Evolutionary conservation across 92 coral and sea anemone genomes (phyloP).

Genomic region (Zoanthus sansibaricus): DNA sequence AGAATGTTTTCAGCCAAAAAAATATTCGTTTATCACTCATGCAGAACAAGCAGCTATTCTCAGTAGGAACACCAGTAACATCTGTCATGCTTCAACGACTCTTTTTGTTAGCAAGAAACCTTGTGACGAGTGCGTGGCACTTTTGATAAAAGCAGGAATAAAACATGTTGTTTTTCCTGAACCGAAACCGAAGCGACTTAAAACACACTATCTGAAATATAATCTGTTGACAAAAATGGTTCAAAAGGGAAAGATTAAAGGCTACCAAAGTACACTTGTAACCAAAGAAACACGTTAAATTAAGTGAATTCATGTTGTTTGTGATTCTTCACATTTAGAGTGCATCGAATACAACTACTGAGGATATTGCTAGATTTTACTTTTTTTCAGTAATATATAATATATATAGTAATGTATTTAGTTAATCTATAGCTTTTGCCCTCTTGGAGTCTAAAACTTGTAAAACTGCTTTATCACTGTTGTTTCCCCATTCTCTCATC

Average conservation of each 20-base stretch:
- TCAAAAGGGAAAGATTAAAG: slow-evolving; percentile 50
- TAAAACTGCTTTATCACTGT: too few relatives aligned
- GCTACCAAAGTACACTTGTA: slow-evolving; percentile 50
- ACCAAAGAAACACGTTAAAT: too few relatives aligned
- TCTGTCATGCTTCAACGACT: slow-evolving; percentile 67
- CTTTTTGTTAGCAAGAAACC: slow-evolving; percentile 90
- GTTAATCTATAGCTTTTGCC: too few relatives aligned
- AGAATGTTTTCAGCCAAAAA: slow-evolving; percentile 60
- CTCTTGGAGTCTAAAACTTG: too few relatives aligned
- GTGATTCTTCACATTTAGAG: too few relatives aligned
- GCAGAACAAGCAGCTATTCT: slow-evolving; percentile 88
- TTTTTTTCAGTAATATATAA: too few relatives aligned
- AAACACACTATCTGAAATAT: slow-evolving; percentile 44
- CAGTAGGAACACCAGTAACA: slow-evolving; percentile 65
- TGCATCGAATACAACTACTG: too few relatives aligned
- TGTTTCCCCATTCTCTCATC: too few relatives aligned
- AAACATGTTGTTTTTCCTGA: slow-evolving; percentile 74
- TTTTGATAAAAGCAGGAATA: slow-evolving; percentile 75
- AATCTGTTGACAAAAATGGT: slow-evolving; percentile 43
- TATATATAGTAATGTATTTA: too few relatives aligned
- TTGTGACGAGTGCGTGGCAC: slow-evolving; percentile 86
- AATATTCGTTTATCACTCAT: slow-evolving; percentile 79
- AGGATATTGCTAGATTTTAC: too few relatives aligned
- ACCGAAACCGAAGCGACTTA: slow-evolving; percentile 41
- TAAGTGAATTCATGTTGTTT: too few relatives aligned